Percentiles rank a stretch among this genome's conserved stretches.
Evolutionary conservation across 2,888 invertebrate genomes (phyloP).

Genomic region (Oegoconia quadripuncta): DNA sequence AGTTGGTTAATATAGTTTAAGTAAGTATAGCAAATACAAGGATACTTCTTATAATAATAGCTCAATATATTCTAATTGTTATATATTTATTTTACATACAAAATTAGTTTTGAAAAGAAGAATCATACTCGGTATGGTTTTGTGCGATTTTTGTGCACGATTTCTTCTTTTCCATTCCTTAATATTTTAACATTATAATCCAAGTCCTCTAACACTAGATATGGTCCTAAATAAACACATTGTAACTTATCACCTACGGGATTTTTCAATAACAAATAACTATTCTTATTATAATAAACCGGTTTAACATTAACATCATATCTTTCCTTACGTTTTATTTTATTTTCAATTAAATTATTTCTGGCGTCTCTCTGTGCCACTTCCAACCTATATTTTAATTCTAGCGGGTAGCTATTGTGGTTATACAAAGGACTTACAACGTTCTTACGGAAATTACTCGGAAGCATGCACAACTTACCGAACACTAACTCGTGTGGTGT

Average conservation of each 20-base stretch:
- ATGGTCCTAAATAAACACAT: conserved; percentile 3
- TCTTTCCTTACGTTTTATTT: not conserved
- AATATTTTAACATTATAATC: not conserved
- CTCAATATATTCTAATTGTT: too few relatives aligned
- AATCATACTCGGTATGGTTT: too few relatives aligned
- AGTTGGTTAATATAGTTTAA: too few relatives aligned
- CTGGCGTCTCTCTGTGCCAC: not conserved
- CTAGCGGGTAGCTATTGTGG: conserved; percentile 4
- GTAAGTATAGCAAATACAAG: too few relatives aligned
- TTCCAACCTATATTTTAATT: conserved; percentile 5
- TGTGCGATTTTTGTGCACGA: too few relatives aligned
- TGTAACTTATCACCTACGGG: not conserved
- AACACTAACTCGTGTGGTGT: too few relatives aligned
- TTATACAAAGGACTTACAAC: conserved; percentile 6
- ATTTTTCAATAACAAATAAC: conserved; percentile 1
- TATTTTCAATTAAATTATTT: not conserved
- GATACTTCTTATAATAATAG: too few relatives aligned
- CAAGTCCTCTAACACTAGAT: not conserved
- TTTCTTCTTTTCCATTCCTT: too few relatives aligned
- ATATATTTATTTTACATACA: too few relatives aligned
- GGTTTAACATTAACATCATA: not conserved
- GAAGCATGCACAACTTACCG: not conserved
- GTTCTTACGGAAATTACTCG: not conserved
- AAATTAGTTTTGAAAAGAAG: too few relatives aligned
- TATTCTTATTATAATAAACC: not conserved